phyloP scores from a whole-genome alignment of 1,140 invertebrate genomes.

The Pentalonia nigronervosa region DNA sequence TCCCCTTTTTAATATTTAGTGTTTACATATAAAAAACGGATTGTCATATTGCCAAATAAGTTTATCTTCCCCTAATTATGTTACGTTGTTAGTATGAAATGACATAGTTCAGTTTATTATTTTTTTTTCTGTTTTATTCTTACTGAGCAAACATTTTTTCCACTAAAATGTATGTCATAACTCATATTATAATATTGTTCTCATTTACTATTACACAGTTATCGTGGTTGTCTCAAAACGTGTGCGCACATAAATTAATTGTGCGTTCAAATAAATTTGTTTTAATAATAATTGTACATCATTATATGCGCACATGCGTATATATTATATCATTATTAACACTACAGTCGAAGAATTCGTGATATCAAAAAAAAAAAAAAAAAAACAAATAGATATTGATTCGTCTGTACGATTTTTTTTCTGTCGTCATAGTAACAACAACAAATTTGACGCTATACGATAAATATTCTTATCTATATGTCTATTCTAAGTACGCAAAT shows the following conservation, averaged over 20 bases:
- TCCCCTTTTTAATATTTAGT: not conserved
- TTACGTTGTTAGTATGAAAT: not conserved
- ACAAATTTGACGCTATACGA: not conserved
- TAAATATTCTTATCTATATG: not conserved
- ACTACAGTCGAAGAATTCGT: not conserved
- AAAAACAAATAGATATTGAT: not conserved
- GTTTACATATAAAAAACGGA: not conserved
- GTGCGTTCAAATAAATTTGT: not conserved
- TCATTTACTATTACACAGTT: not conserved
- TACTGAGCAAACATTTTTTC: not conserved
- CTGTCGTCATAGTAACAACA: not conserved
- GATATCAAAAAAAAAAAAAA: not conserved
- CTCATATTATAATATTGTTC: not conserved
- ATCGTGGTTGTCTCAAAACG: not conserved
- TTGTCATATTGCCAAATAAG: not conserved
- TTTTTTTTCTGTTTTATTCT: not conserved
- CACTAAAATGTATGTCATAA: not conserved
- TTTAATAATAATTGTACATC: not conserved
- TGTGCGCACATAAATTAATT: not conserved
- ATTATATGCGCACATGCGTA: not conserved
- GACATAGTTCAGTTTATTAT: not conserved
- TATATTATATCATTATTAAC: not conserved
- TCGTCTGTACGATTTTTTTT: not conserved
- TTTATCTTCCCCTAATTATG: not conserved
- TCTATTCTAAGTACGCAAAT: not conserved